These are phyloP conservation scores for Xerus inauris DNA, from an alignment of 2,113 vertebrate species.

Conservation along the genomic window DNA sequence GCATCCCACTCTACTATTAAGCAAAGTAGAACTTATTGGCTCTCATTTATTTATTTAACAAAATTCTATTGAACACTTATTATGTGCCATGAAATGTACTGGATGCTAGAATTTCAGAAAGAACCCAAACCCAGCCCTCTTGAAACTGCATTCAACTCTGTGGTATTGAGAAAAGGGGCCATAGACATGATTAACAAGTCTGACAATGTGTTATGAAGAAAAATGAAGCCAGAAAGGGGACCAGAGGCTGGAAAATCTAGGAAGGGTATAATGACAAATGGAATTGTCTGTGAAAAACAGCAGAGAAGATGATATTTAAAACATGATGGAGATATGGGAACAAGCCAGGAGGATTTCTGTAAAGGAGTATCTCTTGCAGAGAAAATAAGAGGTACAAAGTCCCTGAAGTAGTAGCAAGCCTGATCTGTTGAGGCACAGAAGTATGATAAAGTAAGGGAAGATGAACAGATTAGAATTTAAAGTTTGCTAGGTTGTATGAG, in stretches of 20 bases:
- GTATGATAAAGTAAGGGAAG: neutral
- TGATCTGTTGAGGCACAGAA: neutral
- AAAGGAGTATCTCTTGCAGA: neutral
- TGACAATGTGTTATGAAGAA: neutral
- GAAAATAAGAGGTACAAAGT: neutral
- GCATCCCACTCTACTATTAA: neutral
- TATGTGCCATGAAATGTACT: neutral
- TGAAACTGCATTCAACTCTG: neutral
- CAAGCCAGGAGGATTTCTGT: neutral
- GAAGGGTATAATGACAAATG: neutral
- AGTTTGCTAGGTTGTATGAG: neutral
- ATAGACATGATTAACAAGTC: neutral
- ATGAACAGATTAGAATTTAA: neutral
- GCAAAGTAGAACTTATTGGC: neutral
- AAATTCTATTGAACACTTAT: neutral
- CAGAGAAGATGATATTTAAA: neutral
- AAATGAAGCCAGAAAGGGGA: neutral
- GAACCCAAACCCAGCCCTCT: neutral
- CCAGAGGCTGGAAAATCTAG: neutral
- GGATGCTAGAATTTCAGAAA: neutral
- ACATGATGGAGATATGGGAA: neutral
- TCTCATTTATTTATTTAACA: neutral
- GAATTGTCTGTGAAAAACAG: neutral
- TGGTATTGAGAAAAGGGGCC: neutral
- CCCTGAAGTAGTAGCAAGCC: neutral